phyloP scores from a whole-genome alignment of 2,113 vertebrate genomes.

The Calyptomena viridis region DNA sequence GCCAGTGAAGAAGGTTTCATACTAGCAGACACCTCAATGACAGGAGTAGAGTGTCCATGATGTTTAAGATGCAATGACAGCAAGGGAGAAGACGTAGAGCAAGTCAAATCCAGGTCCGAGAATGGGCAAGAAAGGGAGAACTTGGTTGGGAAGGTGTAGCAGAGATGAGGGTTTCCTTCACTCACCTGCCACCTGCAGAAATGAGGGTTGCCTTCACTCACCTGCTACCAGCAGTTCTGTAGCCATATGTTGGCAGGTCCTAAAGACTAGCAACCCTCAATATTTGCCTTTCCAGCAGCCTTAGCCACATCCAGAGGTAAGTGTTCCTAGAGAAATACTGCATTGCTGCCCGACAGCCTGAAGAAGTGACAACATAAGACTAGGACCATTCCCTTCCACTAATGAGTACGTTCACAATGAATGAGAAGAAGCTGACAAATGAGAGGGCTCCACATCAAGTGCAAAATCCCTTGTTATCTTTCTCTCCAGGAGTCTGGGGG shows the following conservation, averaged over 20 bases:
- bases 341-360: background rate
- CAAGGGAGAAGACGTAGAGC: background rate
- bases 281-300: background rate
- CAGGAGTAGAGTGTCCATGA: background rate
- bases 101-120: background rate
- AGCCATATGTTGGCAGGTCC: background rate
- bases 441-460: constrained; percentile 17
- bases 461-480: constrained; percentile 57
- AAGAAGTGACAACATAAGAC: background rate
- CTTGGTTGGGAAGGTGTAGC: background rate
- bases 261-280: background rate
- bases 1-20: background rate
- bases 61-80: background rate
- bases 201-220: background rate
- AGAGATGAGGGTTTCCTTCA: background rate
- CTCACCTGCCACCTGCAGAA: background rate
- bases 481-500: constrained; percentile 14
- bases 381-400: background rate
- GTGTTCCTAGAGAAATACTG: background rate
- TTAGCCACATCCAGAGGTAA: background rate
- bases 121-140: background rate
- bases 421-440: constrained; percentile 38
- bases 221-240: background rate
- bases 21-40: background rate
- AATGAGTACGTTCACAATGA: constrained; percentile 5